Evolutionary conservation across 1,140 invertebrate species (phyloP).

Genomic region (Formica selysi): DNA sequence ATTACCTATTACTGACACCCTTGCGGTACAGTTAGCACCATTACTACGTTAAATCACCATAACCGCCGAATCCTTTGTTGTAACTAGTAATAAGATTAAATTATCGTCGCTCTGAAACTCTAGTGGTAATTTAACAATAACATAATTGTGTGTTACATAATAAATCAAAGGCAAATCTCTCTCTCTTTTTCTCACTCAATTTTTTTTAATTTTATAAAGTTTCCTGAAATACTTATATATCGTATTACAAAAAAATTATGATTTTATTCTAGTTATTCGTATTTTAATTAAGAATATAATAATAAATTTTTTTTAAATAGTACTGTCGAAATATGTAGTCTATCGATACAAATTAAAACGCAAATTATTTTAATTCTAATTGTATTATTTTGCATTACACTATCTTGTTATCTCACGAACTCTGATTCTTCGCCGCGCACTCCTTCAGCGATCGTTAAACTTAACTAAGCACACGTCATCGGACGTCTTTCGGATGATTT

Average conservation of each 20-base stretch:
- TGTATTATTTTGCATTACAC: not conserved
- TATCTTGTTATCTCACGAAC: not conserved
- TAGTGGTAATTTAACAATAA: slow-evolving; percentile 36
- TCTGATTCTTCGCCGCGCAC: not conserved
- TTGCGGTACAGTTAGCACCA: slow-evolving; percentile 61
- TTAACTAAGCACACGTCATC: slow-evolving; percentile 32
- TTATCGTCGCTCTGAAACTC: slow-evolving; percentile 16
- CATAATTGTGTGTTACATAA: not conserved
- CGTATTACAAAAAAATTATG: not conserved
- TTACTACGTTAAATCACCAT: slow-evolving; percentile 57
- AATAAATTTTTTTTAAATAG: not conserved
- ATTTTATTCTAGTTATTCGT: not conserved
- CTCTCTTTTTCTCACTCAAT: not conserved
- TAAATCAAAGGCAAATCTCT: not conserved
- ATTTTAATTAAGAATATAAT: not conserved
- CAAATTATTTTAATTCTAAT: not conserved
- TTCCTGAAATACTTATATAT: not conserved
- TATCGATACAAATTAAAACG: not conserved
- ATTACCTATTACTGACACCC: slow-evolving; percentile 62
- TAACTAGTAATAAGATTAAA: slow-evolving; percentile 56
- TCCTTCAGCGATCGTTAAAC: slow-evolving; percentile 18
- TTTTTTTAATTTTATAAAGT: not conserved
- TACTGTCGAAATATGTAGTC: not conserved
- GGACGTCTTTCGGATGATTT: slow-evolving; percentile 49
- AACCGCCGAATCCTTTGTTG: slow-evolving; percentile 62